These are phyloP conservation scores for Choloepus didactylus DNA, from an alignment of 2,797 vertebrate genomes.

Conservation along the genomic window DNA sequence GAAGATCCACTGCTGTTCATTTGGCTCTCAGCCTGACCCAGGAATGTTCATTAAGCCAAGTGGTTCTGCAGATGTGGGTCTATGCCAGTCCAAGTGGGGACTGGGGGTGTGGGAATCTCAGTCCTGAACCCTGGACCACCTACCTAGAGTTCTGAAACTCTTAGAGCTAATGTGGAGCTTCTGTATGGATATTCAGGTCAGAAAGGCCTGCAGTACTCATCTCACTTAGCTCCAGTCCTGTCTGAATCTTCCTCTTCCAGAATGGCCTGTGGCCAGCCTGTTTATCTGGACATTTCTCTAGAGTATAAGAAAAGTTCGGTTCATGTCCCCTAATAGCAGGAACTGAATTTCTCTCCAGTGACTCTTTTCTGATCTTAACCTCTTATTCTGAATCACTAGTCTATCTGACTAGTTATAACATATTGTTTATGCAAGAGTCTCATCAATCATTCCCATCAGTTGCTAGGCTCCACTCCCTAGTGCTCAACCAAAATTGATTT, in stretches of 20 bases:
- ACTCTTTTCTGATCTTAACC: slow-evolving; percentile 48
- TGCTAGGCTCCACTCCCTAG: slow-evolving; percentile 40
- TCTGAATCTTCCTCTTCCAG: neutral
- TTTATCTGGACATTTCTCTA: neutral
- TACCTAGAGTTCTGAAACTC: neutral
- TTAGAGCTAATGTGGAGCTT: neutral
- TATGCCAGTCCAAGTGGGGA: neutral
- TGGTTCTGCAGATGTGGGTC: neutral
- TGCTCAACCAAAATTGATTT: slow-evolving; percentile 52
- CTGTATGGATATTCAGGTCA: neutral
- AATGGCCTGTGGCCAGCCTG: neutral
- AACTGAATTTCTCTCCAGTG: neutral
- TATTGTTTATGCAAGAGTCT: slow-evolving; percentile 57
- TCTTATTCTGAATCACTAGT: slow-evolving; percentile 44
- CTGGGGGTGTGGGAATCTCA: neutral
- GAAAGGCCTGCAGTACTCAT: neutral
- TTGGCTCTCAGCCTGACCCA: neutral
- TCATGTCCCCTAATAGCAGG: slow-evolving; percentile 7
- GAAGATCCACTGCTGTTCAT: neutral
- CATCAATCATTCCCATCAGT: slow-evolving; percentile 38
- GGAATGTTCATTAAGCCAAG: neutral
- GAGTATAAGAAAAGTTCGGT: neutral
- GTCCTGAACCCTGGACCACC: neutral
- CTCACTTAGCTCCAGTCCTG: neutral
- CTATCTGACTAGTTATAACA: slow-evolving; percentile 56